Conservation (phyloP, 2,888 invertebrate genomes). For the Hirtodrosophila trivittata region DNA sequence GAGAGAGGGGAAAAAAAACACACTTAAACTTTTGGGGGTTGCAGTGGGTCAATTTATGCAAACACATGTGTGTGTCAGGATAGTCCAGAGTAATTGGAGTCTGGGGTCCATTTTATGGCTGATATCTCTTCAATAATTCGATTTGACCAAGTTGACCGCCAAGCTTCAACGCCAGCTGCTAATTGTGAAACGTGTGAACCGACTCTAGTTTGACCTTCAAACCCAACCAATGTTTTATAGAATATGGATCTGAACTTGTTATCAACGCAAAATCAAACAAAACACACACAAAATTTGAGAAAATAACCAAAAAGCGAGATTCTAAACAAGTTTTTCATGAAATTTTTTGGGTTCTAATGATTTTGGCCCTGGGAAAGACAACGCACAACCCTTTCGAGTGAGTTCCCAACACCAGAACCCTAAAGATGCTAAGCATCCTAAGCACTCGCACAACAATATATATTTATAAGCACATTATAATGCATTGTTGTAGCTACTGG, state of each 20-base stretch:
- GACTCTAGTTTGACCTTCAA: slow-evolving; percentile 71
- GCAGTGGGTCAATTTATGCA: slow-evolving; percentile 55
- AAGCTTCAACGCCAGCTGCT: slow-evolving; percentile 66
- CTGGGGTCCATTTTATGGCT: too few species aligned
- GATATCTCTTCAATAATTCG: slow-evolving; percentile 11
- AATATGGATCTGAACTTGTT: slow-evolving; percentile 67
- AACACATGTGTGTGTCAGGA: slow-evolving; percentile 38
- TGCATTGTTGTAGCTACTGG: slow-evolving; percentile 60
- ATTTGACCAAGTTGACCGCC: slow-evolving; percentile 17
- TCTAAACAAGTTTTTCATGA: slow-evolving; percentile 67
- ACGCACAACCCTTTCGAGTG: slow-evolving; percentile 61
- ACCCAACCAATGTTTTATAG: neutral
- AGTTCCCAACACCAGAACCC: slow-evolving; percentile 20
- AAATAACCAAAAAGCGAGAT: slow-evolving; percentile 41
- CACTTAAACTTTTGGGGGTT: slow-evolving; percentile 29
- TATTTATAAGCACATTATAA: slow-evolving; percentile 78
- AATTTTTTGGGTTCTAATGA: slow-evolving; percentile 36
- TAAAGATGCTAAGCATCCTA: slow-evolving; percentile 51
- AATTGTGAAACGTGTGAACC: slow-evolving; percentile 77
- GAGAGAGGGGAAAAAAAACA: neutral
- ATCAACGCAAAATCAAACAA: slow-evolving; percentile 66
- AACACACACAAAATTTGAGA: slow-evolving; percentile 28
- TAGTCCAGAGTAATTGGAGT: neutral
- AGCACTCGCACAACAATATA: slow-evolving; percentile 40
- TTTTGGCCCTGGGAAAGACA: slow-evolving; percentile 57